Evolutionary conservation across 1,140 invertebrate species (phyloP).

Genomic region (Paralvinella palmiformis): DNA sequence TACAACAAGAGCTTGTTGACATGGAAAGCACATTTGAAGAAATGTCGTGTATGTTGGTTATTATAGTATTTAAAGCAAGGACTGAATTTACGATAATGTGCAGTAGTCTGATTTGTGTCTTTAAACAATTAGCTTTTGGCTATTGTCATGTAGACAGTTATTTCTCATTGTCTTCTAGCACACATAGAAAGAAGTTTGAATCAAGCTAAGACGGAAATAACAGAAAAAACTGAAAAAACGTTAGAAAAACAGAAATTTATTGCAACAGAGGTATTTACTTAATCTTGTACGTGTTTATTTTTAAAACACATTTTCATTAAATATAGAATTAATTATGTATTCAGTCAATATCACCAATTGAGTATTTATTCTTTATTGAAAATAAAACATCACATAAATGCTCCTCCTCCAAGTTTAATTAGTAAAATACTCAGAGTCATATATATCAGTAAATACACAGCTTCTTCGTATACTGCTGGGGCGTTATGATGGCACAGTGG

Average conservation of each 20-base stretch:
- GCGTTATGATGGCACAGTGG: too few relatives aligned
- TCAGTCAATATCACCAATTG: too few relatives aligned
- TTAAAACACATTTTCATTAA: neutral
- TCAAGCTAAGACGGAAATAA: slow-evolving; percentile 32
- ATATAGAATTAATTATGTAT: too few relatives aligned
- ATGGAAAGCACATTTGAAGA: slow-evolving; percentile 42
- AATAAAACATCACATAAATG: too few relatives aligned
- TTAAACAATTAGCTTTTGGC: neutral
- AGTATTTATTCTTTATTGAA: too few relatives aligned
- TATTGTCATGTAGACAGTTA: neutral
- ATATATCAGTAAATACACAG: too few relatives aligned
- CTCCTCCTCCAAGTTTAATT: too few relatives aligned
- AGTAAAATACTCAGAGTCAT: too few relatives aligned
- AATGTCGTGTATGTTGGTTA: slow-evolving; percentile 31
- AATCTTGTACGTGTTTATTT: neutral
- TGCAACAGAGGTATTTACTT: slow-evolving; percentile 38
- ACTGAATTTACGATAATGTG: neutral
- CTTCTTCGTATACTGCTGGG: too few relatives aligned
- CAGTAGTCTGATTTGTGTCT: neutral
- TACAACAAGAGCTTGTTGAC: slow-evolving; percentile 39
- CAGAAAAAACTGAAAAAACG: slow-evolving; percentile 33
- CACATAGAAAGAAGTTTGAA: slow-evolving; percentile 30
- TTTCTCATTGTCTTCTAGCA: slow-evolving; percentile 25
- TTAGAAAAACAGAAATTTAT: slow-evolving; percentile 39
- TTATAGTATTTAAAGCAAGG: neutral